Evolutionary conservation across 1,140 invertebrate genomes (phyloP).

Genomic region (Zaprionus lachaisei): DNA sequence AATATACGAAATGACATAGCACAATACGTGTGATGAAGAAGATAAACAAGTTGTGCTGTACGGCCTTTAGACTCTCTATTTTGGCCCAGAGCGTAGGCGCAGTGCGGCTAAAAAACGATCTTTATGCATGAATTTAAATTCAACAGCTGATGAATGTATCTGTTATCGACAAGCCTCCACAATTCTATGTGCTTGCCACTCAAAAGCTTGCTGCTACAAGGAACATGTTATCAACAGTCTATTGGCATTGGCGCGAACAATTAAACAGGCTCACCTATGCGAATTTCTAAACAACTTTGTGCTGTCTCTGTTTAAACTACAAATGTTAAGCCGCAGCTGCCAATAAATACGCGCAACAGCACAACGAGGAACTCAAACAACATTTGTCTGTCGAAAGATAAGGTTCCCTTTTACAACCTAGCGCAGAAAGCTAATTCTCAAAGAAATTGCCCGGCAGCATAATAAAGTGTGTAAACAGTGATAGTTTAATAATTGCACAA

Average conservation of each 20-base stretch:
- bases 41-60: slow-evolving; percentile 33
- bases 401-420: slow-evolving; percentile 41
- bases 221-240: background rate
- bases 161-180: background rate
- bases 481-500: slow-evolving; percentile 7
- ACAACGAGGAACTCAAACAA: slow-evolving; percentile 42
- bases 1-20: slow-evolving; percentile 6
- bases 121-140: background rate
- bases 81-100: slow-evolving; percentile 24
- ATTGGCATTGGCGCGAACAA: background rate
- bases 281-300: background rate
- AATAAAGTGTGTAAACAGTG: slow-evolving; percentile 11
- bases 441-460: slow-evolving; percentile 14
- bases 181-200: background rate
- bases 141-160: background rate
- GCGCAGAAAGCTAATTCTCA: slow-evolving; percentile 32
- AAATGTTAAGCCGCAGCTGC: slow-evolving; percentile 4
- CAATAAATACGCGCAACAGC: slow-evolving; percentile 34
- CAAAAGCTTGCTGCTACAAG: background rate
- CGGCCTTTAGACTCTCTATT: slow-evolving; percentile 33
- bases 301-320: background rate
- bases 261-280: background rate
- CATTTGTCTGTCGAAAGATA: slow-evolving; percentile 53
- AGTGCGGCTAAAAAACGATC: background rate
- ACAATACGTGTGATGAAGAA: background rate